Conservation (phyloP, 2,797 vertebrate species). For the Cyclura pinguis region DNA sequence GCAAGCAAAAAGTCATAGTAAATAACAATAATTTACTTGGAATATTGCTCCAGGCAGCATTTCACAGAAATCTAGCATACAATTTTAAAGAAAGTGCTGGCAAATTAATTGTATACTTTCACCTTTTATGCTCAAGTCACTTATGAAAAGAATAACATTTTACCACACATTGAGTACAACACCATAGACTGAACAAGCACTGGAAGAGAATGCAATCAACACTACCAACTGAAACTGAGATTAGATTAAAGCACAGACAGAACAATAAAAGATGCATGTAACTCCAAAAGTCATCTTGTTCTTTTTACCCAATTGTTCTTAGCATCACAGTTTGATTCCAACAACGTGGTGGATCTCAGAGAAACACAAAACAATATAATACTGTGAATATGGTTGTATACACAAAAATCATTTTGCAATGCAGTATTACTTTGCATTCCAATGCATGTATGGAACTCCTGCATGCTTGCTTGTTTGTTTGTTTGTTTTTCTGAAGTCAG, state of each 20-base stretch:
- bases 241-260: constrained; percentile 78
- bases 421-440: constrained; percentile 8
- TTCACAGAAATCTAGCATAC: constrained; percentile 81
- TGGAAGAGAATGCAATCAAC: constrained; percentile 80
- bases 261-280: constrained; percentile 59
- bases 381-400: constrained; percentile 11
- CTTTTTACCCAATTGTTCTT: constrained; percentile 58
- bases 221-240: constrained; percentile 77
- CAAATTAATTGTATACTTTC: constrained; percentile 83
- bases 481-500: not conserved
- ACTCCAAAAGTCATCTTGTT: constrained; percentile 60
- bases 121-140: constrained; percentile 74
- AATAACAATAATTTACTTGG: constrained; percentile 83
- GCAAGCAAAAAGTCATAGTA: constrained; percentile 77
- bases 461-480: not conserved
- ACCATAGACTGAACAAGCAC: constrained; percentile 40
- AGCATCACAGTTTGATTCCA: constrained; percentile 47
- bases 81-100: constrained; percentile 79
- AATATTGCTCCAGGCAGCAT: constrained; percentile 75
- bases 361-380: not conserved
- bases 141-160: constrained; percentile 76
- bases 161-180: constrained; percentile 63
- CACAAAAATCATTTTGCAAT: constrained; percentile 10
- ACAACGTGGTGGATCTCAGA: constrained; percentile 32
- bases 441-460: not conserved